Base-by-base conservation (phyloP, 1,140 invertebrate genomes). In the Nautilus pompilius region DNA sequence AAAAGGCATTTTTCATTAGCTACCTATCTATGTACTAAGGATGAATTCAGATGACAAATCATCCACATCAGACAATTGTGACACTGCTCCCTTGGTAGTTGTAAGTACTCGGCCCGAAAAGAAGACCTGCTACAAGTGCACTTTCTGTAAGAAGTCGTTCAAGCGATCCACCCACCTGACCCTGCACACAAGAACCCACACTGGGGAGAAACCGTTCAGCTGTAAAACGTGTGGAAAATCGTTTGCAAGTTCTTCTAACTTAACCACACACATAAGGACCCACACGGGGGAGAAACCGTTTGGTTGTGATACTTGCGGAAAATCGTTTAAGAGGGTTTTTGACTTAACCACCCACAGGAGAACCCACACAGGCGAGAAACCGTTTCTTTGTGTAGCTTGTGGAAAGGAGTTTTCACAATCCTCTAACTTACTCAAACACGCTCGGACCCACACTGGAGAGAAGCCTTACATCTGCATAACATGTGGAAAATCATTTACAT, bases 401-500 rank as follows among this genome's bases (percentile, higher is more conserved):
- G 29, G 29, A 17, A 53, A 53, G 26, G 49, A 22, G 3, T 53
- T 53, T 17, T 17, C 49, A 0, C 49, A 53, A 28, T 28, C 26
- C 15, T 28, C 29, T 6, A 28, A 28, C 29, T 26, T 63, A 13
- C 24, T 24, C 77, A 93, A 93, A 10, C 70, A 72, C 45, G 87
- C 92, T 71, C 84, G 91, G 15, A 89, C 88, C 3, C 81, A 83
- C 59, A 83, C 80, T 33, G 82, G 79, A 45, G 82, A 81, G 49
- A 83, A 80, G 64, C 81, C 81, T 0, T 83, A 77, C 63, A 70
- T 66, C 8, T 83, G 82, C 65, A 54, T 66, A 45, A 63, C 72
- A 28, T 82, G 81, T 65, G 73, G 71, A 24, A 82, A 98, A 48
- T 24, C 26, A 0, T 98, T 98, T 79, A 95, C 95, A 0, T 51